Evolutionary conservation across 2,888 invertebrate genomes (phyloP).

Genomic region (Stegophylla sp.): DNA sequence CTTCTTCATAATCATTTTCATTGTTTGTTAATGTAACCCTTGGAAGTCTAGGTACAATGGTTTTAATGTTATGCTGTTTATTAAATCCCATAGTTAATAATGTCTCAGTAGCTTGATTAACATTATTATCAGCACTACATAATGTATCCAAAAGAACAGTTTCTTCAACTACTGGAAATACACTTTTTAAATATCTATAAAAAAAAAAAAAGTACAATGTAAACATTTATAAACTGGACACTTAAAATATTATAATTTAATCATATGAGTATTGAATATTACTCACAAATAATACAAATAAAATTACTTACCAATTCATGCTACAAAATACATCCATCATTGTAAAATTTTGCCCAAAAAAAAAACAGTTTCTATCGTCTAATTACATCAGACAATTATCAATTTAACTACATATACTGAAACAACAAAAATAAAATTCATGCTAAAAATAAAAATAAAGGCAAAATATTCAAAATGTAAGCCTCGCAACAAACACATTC

Average conservation of each 20-base stretch:
- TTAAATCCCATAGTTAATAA: constrained; percentile 81
- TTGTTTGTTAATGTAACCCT: constrained; percentile 53
- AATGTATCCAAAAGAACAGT: constrained; percentile 83
- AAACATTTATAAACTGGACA: not conserved
- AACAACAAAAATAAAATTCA: constrained; percentile 51
- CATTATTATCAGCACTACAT: constrained; percentile 87
- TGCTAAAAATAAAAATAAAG: constrained; percentile 53
- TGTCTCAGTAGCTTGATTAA: constrained; percentile 84
- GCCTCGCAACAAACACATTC: constrained; percentile 36
- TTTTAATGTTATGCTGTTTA: constrained; percentile 75
- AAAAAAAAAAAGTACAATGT: constrained; percentile 33
- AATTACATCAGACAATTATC: constrained; percentile 56
- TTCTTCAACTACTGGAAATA: constrained; percentile 90
- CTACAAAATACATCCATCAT: constrained; percentile 45
- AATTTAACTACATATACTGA: constrained; percentile 57
- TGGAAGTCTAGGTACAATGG: constrained; percentile 64
- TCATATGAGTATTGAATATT: no score
- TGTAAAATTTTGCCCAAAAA: constrained; percentile 38
- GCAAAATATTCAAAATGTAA: constrained; percentile 17
- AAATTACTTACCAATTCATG: constrained; percentile 32
- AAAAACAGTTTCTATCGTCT: constrained; percentile 48
- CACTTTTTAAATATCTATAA: constrained; percentile 83
- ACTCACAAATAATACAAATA: no score
- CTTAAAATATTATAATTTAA: no score
- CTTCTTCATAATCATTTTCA: constrained; percentile 48